These are phyloP conservation scores for Brachionus rotundiformis DNA, from an alignment of 1,140 invertebrate species.

Conservation along the genomic window DNA sequence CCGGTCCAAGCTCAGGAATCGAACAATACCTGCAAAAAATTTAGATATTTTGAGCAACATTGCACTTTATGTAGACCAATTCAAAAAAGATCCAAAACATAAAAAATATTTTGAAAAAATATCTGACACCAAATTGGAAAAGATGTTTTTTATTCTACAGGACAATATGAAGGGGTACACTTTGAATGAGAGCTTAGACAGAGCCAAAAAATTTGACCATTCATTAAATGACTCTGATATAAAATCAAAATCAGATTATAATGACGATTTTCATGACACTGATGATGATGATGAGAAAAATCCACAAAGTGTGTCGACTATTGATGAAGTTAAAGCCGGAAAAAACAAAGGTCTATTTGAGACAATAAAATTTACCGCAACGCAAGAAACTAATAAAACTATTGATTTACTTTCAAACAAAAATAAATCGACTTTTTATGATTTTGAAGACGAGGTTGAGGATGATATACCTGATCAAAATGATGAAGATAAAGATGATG, in stretches of 20 bases:
- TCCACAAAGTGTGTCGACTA: slow-evolving; percentile 30
- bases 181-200: slow-evolving; percentile 21
- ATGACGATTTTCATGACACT: slow-evolving; percentile 52
- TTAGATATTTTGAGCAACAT: slow-evolving; percentile 31
- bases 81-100: slow-evolving; percentile 24
- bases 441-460: slow-evolving; percentile 49
- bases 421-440: slow-evolving; percentile 40
- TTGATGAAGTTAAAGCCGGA: slow-evolving; percentile 35
- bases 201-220: slow-evolving; percentile 24
- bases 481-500: not conserved
- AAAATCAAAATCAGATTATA: slow-evolving; percentile 35
- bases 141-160: slow-evolving; percentile 48
- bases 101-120: slow-evolving; percentile 50
- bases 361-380: not conserved
- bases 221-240: not conserved
- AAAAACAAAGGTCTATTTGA: not conserved
- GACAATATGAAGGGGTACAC: slow-evolving; percentile 50
- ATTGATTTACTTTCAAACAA: slow-evolving; percentile 23
- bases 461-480: not conserved
- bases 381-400: not conserved
- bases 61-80: not conserved
- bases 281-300: slow-evolving; percentile 51
- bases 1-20: slow-evolving; percentile 8
- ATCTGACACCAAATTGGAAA: not conserved
- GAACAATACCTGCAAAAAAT: slow-evolving; percentile 43